These are phyloP conservation scores for Todiramphus saurophagus DNA, from an alignment of 2,113 vertebrate genomes.

Conservation along the genomic window DNA sequence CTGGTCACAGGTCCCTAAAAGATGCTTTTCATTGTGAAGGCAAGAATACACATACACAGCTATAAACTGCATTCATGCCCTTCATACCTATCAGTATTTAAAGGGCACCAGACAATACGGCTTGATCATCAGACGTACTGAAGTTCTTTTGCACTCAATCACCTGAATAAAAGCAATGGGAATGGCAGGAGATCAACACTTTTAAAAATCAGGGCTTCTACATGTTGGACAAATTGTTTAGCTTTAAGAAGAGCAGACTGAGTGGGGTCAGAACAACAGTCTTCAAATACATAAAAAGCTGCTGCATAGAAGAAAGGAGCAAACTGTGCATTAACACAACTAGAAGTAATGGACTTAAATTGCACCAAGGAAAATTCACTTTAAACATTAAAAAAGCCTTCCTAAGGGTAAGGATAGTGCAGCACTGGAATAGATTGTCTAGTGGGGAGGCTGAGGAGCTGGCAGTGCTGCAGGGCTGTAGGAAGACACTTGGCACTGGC, in stretches of 20 bases:
- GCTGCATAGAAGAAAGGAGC: slow-evolving; percentile 14
- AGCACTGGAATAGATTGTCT: background rate
- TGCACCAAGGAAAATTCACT: slow-evolving; percentile 27
- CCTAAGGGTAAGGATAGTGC: background rate
- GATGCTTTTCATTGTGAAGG: background rate
- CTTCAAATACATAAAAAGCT: slow-evolving; percentile 41
- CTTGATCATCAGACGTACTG: slow-evolving; percentile 10
- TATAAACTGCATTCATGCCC: background rate
- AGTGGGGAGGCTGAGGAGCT: background rate
- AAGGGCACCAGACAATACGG: slow-evolving; percentile 23
- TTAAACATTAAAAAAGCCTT: background rate
- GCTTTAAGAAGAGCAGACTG: slow-evolving; percentile 40
- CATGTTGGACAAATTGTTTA: slow-evolving; percentile 34
- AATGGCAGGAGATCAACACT: slow-evolving; percentile 24
- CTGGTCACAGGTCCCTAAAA: slow-evolving; percentile 4
- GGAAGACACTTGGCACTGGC: background rate
- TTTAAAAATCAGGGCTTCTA: slow-evolving; percentile 38
- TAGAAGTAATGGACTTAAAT: slow-evolving; percentile 51
- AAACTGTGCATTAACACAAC: slow-evolving; percentile 43
- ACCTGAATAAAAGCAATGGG: slow-evolving; percentile 31
- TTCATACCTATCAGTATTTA: slow-evolving; percentile 20
- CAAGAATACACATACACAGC: slow-evolving; percentile 11
- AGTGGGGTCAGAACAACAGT: slow-evolving; percentile 50
- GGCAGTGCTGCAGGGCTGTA: background rate
- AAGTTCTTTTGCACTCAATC: slow-evolving; percentile 37